Percentiles rank a stretch among this genome's conserved stretches.
Conservation (phyloP, 2,113 vertebrate genomes). For the Engystomops pustulosus region DNA sequence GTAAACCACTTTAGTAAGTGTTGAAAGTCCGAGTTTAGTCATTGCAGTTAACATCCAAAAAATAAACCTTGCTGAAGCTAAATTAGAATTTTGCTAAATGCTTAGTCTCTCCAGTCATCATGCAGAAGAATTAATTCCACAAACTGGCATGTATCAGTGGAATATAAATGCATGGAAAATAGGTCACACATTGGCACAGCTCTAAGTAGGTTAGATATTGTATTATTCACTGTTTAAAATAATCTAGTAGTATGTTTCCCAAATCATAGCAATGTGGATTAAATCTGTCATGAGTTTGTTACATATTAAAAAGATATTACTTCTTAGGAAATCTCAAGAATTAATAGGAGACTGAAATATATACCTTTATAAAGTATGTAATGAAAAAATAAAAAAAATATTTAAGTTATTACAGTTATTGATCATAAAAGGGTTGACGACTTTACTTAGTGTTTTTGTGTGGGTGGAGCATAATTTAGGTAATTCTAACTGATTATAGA, state of each 20-base stretch:
- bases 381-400: too few relatives aligned
- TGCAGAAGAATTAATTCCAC: conserved; percentile 41
- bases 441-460: too few relatives aligned
- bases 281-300: background rate
- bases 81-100: conserved; percentile 35
- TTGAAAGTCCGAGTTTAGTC: conserved; percentile 31
- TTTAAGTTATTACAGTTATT: too few relatives aligned
- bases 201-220: conserved; percentile 50
- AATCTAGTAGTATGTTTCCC: conserved; percentile 29
- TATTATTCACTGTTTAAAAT: conserved; percentile 40
- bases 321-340: background rate
- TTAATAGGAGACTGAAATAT: background rate
- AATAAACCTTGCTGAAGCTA: conserved; percentile 23
- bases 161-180: conserved; percentile 44
- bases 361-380: too few relatives aligned
- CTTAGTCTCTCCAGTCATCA: conserved; percentile 21
- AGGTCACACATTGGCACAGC: conserved; percentile 38
- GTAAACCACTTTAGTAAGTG: conserved; percentile 31
- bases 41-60: conserved; percentile 18
- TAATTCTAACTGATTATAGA: too few relatives aligned
- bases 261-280: conserved; percentile 23
- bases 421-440: too few relatives aligned
- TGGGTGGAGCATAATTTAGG: too few relatives aligned
- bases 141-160: conserved; percentile 39
- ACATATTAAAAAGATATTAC: too few relatives aligned